Conservation (phyloP, 2,797 vertebrate genomes). For the Buphagus erythrorhynchus region DNA sequence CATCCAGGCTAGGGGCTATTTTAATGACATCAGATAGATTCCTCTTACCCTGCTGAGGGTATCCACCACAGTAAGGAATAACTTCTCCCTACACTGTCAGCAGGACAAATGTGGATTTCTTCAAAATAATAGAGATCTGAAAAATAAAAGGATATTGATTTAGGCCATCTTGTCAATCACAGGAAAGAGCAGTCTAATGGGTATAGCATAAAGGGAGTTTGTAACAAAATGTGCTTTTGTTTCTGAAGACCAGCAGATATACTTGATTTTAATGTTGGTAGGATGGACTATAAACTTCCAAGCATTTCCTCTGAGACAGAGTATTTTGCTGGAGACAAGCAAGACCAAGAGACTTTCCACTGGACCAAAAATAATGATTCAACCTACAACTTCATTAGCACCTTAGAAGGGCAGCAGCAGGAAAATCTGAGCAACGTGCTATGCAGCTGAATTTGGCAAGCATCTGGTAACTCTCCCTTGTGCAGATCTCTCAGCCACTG, state of each 20-base stretch:
- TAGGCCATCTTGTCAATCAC: constrained; percentile 30
- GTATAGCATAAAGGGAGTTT: not conserved
- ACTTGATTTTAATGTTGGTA: not conserved
- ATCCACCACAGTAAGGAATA: not conserved
- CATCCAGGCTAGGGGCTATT: not conserved
- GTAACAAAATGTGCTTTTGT: constrained; percentile 12
- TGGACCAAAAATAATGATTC: not conserved
- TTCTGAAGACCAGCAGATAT: not conserved
- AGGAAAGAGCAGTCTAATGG: constrained; percentile 7
- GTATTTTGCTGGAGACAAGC: not conserved
- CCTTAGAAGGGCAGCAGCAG: not conserved
- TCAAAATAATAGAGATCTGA: constrained; percentile 47
- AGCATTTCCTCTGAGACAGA: not conserved
- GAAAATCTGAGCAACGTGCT: not conserved
- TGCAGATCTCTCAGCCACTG: not conserved
- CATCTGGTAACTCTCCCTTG: not conserved
- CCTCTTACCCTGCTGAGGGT: not conserved
- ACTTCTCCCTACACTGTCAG: not conserved
- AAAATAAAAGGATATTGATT: constrained; percentile 56
- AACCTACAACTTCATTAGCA: not conserved
- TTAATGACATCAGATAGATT: not conserved
- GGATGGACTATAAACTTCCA: not conserved
- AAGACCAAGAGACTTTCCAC: not conserved
- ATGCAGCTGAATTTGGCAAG: not conserved
- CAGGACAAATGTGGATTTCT: constrained; percentile 3